These are phyloP conservation scores for Altica lythri DNA, from an alignment of 2,888 invertebrate species.

Conservation along the genomic window DNA sequence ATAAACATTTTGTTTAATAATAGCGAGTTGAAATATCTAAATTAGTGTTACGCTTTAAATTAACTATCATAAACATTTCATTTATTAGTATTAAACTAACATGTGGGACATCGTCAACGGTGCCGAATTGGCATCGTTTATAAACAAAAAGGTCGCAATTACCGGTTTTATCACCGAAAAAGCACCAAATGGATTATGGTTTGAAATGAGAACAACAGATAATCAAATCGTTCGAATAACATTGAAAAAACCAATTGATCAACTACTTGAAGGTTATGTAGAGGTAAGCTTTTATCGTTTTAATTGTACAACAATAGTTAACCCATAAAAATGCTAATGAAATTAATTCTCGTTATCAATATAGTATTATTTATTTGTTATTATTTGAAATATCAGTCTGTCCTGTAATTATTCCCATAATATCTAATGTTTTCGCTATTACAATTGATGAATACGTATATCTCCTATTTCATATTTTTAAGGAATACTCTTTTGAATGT, in stretches of 20 bases:
- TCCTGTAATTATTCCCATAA: too few relatives aligned
- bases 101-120: slow-evolving; percentile 52
- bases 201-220: slow-evolving; percentile 50
- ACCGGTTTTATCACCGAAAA: slow-evolving; percentile 48
- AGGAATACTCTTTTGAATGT: too few relatives aligned
- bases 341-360: neutral
- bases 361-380: neutral
- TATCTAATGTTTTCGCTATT: too few relatives aligned
- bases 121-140: slow-evolving; percentile 43
- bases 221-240: slow-evolving; percentile 49
- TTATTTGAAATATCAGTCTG: too few relatives aligned
- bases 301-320: neutral
- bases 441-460: neutral
- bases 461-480: too few relatives aligned
- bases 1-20: too few relatives aligned
- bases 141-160: slow-evolving; percentile 50
- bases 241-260: slow-evolving; percentile 46
- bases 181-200: slow-evolving; percentile 47
- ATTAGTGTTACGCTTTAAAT: too few relatives aligned
- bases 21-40: too few relatives aligned
- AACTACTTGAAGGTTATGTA: slow-evolving; percentile 50
- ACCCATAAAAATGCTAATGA: neutral
- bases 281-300: slow-evolving; percentile 44
- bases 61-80: too few relatives aligned
- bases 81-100: neutral